Evolutionary conservation across 2,797 vertebrate species (phyloP), one percentile per base, ranked within the genome.

Genomic region (Tenualosa thibaudeaui): DNA sequence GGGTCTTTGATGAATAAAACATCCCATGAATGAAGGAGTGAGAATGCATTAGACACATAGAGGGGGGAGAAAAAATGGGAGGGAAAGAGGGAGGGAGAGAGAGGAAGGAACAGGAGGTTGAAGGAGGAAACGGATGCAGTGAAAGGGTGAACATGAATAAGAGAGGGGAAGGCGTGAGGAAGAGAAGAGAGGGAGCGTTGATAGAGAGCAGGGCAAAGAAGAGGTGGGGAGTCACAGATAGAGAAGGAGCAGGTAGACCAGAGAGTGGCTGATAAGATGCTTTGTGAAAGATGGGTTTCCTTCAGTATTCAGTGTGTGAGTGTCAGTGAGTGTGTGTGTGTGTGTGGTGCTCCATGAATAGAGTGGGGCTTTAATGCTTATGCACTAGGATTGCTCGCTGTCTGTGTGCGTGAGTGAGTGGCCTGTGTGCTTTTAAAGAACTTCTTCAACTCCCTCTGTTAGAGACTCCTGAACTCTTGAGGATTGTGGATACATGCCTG

Each of bases 1-100:
- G 86, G 89, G 4, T 75, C 94, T 96, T 96, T 96, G 95, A 96
- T 96, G 95, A 96, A 96, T 96, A 95, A 96, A 95, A 95, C 93
- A 96, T 96, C 87, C 68, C 78, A 60, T 91, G 90, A 94, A 93
- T 91, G 92, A 93, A 91, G 65, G 68, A 75, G 90, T 88, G 91
- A 93, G 94, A 94, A 95, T 96, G 92, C 90, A 94, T 95, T 93
- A 94, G 88, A 86, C 81, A 89, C 81, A 82, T 9, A 60, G 81
- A 86, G 85, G 60, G 54, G 24, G 81, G 8, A 62, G 40, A 60
- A 22, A 0, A 17, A 56, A 13, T 75, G 2, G 22, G 8, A 65
- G 60, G 88, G 81, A 62, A 68, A 88, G 68, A 84, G 37, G 84
- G 71, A 53, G 65, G 46, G 54, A 10, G 50, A 84, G 81, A 5